These are phyloP conservation scores for Drosophila quadrilineata DNA, from an alignment of 1,140 invertebrate genomes.

Conservation along the genomic window DNA sequence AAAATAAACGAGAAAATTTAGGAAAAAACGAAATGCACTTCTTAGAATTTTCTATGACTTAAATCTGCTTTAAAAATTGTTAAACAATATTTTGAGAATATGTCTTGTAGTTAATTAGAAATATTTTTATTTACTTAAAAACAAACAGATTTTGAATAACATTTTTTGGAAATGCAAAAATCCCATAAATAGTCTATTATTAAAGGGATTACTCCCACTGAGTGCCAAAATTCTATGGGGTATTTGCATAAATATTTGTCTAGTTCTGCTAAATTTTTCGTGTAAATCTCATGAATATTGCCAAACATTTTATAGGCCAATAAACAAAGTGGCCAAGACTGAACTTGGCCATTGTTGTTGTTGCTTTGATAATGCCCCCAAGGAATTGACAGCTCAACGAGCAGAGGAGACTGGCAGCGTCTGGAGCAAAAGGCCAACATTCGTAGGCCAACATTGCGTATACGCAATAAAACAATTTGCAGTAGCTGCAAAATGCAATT, in stretches of 20 bases:
- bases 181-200: too few species aligned
- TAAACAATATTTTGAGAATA: too few species aligned
- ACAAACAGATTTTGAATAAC: too few species aligned
- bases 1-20: too few species aligned
- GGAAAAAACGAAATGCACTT: too few species aligned
- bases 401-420: not conserved
- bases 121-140: too few species aligned
- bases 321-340: slow-evolving; percentile 63
- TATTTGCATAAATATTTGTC: not conserved
- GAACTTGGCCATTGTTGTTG: slow-evolving; percentile 3
- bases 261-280: slow-evolving; percentile 54
- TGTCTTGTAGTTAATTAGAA: too few species aligned
- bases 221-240: too few species aligned
- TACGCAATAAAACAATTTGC: slow-evolving; percentile 75
- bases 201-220: too few species aligned
- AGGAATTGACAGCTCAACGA: slow-evolving; percentile 59
- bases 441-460: slow-evolving; percentile 26
- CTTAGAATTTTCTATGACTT: too few species aligned
- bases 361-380: slow-evolving; percentile 20
- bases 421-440: not conserved
- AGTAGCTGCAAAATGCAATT: slow-evolving; percentile 45
- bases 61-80: too few species aligned
- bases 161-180: too few species aligned
- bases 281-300: slow-evolving; percentile 40
- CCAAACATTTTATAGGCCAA: slow-evolving; percentile 45